Conservation (phyloP, 2,888 invertebrate species). For the Coenonympha arcania region DNA sequence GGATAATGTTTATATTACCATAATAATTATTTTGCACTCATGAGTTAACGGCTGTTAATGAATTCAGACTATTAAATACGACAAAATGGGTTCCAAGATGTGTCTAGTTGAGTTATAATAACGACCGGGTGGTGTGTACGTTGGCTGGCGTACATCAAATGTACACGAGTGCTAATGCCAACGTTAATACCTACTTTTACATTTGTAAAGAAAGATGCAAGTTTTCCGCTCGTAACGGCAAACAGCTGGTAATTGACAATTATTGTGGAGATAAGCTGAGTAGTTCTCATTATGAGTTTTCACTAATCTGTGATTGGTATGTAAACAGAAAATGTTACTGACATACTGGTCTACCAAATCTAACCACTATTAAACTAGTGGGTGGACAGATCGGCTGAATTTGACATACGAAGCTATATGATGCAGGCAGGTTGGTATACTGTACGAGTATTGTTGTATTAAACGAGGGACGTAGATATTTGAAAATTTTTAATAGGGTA, state of each 20-base stretch:
- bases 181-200: slow-evolving; percentile 44
- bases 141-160: slow-evolving; percentile 37
- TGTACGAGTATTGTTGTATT: too few relatives aligned
- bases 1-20: slow-evolving; percentile 25
- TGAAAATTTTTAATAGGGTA: too few relatives aligned
- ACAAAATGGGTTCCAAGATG: slow-evolving; percentile 38
- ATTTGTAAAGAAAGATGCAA: slow-evolving; percentile 28
- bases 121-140: slow-evolving; percentile 49
- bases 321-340: too few relatives aligned
- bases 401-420: too few relatives aligned
- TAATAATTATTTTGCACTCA: slow-evolving; percentile 22
- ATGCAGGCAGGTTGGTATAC: too few relatives aligned
- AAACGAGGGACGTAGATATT: too few relatives aligned
- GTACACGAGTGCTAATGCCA: slow-evolving; percentile 43
- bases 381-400: too few relatives aligned
- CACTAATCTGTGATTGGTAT: too few relatives aligned
- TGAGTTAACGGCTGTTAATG: slow-evolving; percentile 23
- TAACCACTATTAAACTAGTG: too few relatives aligned
- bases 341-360: too few relatives aligned
- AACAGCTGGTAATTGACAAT: not conserved
- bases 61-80: slow-evolving; percentile 27
- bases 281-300: too few relatives aligned
- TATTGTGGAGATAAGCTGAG: not conserved
- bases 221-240: not conserved
- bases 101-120: slow-evolving; percentile 45